Conservation (phyloP, 1,140 invertebrate genomes). For the Pogonomyrmex californicus region DNA sequence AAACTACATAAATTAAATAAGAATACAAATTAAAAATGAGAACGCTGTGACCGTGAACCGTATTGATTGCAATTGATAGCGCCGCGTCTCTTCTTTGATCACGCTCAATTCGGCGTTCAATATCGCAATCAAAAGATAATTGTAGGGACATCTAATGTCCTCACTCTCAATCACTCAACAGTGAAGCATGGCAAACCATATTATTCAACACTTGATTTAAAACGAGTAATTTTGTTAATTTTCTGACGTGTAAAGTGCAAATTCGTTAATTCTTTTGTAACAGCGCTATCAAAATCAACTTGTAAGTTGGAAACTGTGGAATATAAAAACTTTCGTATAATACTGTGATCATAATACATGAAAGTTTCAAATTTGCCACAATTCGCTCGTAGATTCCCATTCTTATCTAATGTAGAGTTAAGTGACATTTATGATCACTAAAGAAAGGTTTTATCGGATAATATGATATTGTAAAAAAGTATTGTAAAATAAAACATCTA, state of each 20-base stretch:
- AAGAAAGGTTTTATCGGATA: neutral
- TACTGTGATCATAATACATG: neutral
- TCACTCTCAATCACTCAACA: too few relatives aligned
- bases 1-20: too few relatives aligned
- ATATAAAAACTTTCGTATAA: conserved; percentile 19
- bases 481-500: neutral
- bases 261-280: neutral
- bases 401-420: conserved; percentile 26
- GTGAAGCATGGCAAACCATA: too few relatives aligned
- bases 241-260: neutral
- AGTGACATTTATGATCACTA: neutral
- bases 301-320: neutral
- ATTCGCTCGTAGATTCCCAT: conserved; percentile 3
- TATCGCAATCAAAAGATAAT: too few relatives aligned
- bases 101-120: too few relatives aligned
- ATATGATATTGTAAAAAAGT: neutral
- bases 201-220: neutral
- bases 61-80: too few relatives aligned
- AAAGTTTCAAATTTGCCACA: conserved; percentile 29
- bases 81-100: too few relatives aligned
- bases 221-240: neutral
- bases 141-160: too few relatives aligned
- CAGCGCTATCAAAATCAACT: neutral
- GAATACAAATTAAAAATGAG: too few relatives aligned
- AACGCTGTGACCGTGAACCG: too few relatives aligned